Percentiles rank a stretch among this genome's conserved stretches.
Conservation (phyloP, 2,797 vertebrate species). For the Catostomus latipinnis region DNA sequence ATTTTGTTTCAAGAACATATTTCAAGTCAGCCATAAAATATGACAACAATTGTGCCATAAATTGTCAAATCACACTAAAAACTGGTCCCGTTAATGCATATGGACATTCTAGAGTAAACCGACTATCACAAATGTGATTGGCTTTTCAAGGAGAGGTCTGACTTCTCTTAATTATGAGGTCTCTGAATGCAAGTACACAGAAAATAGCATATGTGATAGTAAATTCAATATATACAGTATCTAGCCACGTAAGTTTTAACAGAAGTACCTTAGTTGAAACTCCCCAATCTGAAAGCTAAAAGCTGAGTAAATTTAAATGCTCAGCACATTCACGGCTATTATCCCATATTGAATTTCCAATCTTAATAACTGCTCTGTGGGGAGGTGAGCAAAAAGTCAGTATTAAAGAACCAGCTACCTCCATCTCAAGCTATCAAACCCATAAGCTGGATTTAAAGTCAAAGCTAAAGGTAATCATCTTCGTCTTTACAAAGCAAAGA, state of each 20-base stretch:
- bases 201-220: too few relatives aligned
- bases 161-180: too few relatives aligned
- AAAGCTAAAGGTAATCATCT: conserved; percentile 48
- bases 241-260: background rate
- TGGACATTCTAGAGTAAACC: too few relatives aligned
- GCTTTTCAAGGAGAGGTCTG: too few relatives aligned
- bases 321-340: conserved; percentile 63
- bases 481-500: conserved; percentile 33
- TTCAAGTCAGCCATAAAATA: too few relatives aligned
- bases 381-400: conserved; percentile 32
- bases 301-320: conserved; percentile 39
- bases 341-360: conserved; percentile 63
- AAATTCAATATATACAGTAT: too few relatives aligned
- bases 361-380: conserved; percentile 64
- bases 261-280: background rate
- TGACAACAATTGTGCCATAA: too few relatives aligned
- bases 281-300: conserved; percentile 14
- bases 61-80: too few relatives aligned
- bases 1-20: too few relatives aligned
- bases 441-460: conserved; percentile 32
- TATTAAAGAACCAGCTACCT: background rate
- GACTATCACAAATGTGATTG: too few relatives aligned
- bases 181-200: too few relatives aligned
- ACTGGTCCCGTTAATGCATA: too few relatives aligned
- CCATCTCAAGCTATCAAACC: conserved; percentile 10